Evolutionary conservation across 30 jellyfish, hydroid and myxozoan species (phyloP).

Genomic region (Turritopsis rubra): DNA sequence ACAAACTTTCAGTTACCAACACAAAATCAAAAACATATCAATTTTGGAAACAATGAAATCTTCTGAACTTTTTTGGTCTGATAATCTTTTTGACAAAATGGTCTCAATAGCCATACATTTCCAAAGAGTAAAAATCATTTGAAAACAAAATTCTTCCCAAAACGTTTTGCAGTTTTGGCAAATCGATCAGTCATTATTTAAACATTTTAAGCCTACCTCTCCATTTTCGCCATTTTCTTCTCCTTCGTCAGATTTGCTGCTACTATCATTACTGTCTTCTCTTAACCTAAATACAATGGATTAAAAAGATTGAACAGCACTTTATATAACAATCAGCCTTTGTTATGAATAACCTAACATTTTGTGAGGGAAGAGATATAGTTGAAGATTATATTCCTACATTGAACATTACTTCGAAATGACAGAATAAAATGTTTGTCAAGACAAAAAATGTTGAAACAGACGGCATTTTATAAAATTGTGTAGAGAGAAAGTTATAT

Average conservation of each 20-base stretch:
- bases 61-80: no score
- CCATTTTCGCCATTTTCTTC: constrained; percentile 75
- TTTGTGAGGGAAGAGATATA: not conserved
- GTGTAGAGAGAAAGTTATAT: no score
- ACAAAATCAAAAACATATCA: no score
- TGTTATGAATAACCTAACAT: not conserved
- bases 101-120: not conserved
- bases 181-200: not conserved
- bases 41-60: no score
- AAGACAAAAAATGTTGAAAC: no score
- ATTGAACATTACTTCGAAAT: no score
- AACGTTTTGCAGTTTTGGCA: not conserved
- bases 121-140: not conserved
- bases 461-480: no score
- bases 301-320: not conserved
- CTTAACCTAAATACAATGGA: not conserved
- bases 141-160: not conserved
- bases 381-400: no score
- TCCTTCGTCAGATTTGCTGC: constrained; percentile 45
- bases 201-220: constrained; percentile 36
- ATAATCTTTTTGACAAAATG: not conserved
- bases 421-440: no score
- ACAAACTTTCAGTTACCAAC: no score
- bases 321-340: not conserved
- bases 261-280: constrained; percentile 80